Evolutionary conservation across 2,888 invertebrate genomes (phyloP).

Genomic region (Chaitophorus viminalis): DNA sequence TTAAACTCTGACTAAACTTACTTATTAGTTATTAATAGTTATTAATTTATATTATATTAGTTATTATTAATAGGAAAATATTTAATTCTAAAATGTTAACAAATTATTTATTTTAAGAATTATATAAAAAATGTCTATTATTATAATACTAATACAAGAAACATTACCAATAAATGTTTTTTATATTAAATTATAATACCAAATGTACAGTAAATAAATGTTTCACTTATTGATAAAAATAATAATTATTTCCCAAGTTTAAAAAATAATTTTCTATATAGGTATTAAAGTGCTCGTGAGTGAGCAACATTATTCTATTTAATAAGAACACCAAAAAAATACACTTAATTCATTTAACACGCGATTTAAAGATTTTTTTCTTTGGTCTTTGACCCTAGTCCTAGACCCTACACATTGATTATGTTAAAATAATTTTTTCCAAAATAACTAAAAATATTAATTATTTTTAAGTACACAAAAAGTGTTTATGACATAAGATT

Average conservation of each 20-base stretch:
- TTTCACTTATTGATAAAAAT: background rate
- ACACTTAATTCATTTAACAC: conserved; percentile 43
- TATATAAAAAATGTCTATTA: no score
- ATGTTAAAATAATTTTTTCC: conserved; percentile 28
- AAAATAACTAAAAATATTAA: background rate
- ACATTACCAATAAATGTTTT: no score
- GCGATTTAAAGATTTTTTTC: conserved; percentile 45
- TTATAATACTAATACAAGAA: no score
- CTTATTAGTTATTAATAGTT: no score
- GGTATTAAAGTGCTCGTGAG: conserved; percentile 45
- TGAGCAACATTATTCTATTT: conserved; percentile 46
- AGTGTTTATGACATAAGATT: background rate
- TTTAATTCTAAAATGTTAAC: no score
- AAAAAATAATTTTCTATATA: conserved; percentile 20
- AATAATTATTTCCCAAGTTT: background rate
- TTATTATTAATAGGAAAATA: no score
- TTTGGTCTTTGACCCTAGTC: conserved; percentile 51
- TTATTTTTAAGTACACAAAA: background rate
- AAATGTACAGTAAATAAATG: background rate
- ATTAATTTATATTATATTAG: no score
- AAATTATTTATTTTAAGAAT: no score
- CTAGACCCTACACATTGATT: conserved; percentile 53
- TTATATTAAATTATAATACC: background rate
- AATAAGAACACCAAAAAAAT: conserved; percentile 17
- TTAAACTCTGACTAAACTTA: no score